Percentiles rank a stretch among this genome's conserved stretches.
Conservation (phyloP, 1,140 invertebrate species). For the Drosophila teissieri region DNA sequence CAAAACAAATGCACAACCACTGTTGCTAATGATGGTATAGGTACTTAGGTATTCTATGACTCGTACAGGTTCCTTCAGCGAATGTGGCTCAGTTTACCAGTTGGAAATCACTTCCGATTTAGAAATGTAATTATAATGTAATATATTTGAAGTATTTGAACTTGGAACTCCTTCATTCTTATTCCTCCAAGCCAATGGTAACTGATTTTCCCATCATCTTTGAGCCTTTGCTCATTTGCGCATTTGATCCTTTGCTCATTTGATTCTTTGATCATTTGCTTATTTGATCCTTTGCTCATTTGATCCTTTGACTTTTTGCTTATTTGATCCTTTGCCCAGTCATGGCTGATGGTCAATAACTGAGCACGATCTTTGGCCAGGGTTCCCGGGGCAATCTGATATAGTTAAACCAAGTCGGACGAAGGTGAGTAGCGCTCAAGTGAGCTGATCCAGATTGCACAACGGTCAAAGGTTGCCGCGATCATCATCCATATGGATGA, state of each 20-base stretch:
- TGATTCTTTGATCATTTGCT: no score
- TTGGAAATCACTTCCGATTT: background rate
- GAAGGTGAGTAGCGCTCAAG: conserved; percentile 9
- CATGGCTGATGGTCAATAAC: background rate
- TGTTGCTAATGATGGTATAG: background rate
- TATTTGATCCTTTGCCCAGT: background rate
- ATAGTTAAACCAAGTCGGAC: conserved; percentile 6
- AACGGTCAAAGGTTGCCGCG: conserved; percentile 8
- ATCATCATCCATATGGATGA: background rate
- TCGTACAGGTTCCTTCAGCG: background rate
- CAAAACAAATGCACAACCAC: conserved; percentile 6
- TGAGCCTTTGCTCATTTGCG: no score
- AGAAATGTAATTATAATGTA: no score
- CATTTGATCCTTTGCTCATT: no score
- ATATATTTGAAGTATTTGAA: no score
- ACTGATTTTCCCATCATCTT: no score
- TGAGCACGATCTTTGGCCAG: conserved; percentile 1
- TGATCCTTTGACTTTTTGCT: no score
- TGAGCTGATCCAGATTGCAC: conserved; percentile 14
- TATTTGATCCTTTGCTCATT: background rate
- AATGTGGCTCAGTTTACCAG: background rate
- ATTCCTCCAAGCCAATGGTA: no score
- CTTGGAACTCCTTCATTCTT: no score
- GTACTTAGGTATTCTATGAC: no score
- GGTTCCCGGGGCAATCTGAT: conserved; percentile 5